Evolutionary conservation across 2,797 vertebrate genomes (phyloP).

Genomic region (Silurus lanzhouensis): DNA sequence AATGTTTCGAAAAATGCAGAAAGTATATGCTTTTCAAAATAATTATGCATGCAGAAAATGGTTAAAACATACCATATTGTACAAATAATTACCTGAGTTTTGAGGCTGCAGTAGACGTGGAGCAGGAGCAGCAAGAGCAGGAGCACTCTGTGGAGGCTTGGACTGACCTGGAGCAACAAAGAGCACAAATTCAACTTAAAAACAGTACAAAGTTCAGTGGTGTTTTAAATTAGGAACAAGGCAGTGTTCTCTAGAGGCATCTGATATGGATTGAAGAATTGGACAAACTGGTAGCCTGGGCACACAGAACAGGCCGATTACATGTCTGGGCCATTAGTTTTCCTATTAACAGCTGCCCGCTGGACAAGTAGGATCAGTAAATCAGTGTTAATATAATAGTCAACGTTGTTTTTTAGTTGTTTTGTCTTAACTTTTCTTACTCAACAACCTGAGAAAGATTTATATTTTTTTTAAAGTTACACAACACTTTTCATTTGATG

Average conservation of each 20-base stretch:
- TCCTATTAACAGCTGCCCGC: background rate
- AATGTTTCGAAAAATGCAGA: background rate
- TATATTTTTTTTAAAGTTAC: background rate
- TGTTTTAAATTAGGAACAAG: background rate
- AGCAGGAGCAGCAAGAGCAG: slow-evolving; percentile 54
- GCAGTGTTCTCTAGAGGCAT: background rate
- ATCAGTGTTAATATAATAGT: background rate
- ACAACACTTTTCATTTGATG: background rate
- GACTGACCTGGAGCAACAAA: slow-evolving; percentile 65
- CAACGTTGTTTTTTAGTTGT: background rate
- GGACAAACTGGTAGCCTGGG: background rate
- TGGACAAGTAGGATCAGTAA: background rate
- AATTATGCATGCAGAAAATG: background rate
- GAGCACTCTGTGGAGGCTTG: slow-evolving; percentile 61
- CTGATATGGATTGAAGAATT: background rate
- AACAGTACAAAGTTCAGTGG: background rate
- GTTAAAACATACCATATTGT: background rate
- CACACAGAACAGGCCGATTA: background rate
- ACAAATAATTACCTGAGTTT: slow-evolving; percentile 68
- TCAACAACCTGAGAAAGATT: background rate
- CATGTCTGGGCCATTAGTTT: background rate
- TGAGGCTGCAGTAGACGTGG: slow-evolving; percentile 66
- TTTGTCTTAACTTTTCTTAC: background rate
- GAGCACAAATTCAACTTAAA: slow-evolving; percentile 5
- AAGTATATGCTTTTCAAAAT: background rate